These are phyloP conservation scores for Octonoba sinensis DNA, from an alignment of 2,888 invertebrate species.

Conservation along the genomic window DNA sequence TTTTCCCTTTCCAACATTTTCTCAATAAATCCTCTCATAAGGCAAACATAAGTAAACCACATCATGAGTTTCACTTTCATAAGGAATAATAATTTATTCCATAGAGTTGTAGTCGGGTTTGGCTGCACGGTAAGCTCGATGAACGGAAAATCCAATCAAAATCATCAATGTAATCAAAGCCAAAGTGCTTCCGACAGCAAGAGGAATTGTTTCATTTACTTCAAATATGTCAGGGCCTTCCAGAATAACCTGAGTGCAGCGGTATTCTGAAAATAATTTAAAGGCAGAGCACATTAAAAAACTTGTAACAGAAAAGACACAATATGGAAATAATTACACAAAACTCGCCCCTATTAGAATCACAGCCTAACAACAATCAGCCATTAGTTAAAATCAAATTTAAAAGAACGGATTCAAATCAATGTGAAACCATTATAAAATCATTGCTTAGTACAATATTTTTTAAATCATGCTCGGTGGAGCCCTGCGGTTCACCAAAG, in stretches of 20 bases:
- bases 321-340: background rate
- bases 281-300: background rate
- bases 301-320: background rate
- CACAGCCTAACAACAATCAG: too few relatives aligned
- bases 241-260: slow-evolving; percentile 45
- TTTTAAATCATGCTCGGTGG: too few relatives aligned
- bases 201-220: slow-evolving; percentile 57
- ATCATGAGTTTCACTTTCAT: background rate
- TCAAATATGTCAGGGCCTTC: slow-evolving; percentile 37
- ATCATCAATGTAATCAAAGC: slow-evolving; percentile 51
- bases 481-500: too few relatives aligned
- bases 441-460: too few relatives aligned
- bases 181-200: slow-evolving; percentile 53
- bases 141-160: slow-evolving; percentile 53
- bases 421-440: too few relatives aligned
- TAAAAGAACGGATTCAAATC: too few relatives aligned
- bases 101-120: slow-evolving; percentile 61
- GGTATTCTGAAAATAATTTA: slow-evolving; percentile 22
- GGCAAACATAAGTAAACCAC: too few relatives aligned
- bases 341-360: too few relatives aligned
- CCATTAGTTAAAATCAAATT: too few relatives aligned
- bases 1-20: too few relatives aligned
- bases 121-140: slow-evolving; percentile 53
- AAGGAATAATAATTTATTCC: slow-evolving; percentile 17
- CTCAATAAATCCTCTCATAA: too few relatives aligned